A percentile compares a stretch with the other conserved stretches of the same genome.
Conservation (phyloP, 1,140 invertebrate genomes). For the Maniola jurtina region DNA sequence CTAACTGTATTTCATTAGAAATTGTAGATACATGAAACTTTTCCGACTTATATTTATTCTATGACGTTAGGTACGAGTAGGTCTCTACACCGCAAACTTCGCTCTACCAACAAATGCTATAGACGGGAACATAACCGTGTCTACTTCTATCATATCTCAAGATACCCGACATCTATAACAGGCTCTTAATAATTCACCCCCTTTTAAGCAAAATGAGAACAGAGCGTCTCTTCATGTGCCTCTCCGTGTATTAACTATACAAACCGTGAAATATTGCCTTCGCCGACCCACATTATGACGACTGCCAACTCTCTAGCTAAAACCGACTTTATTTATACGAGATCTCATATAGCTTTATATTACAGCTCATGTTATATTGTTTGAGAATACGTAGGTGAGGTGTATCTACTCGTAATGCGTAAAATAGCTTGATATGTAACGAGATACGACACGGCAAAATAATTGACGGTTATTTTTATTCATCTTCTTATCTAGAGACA, state of each 20-base stretch:
- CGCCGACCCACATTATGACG: slow-evolving; percentile 15
- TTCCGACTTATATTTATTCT: too few species aligned
- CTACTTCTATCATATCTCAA: slow-evolving; percentile 14
- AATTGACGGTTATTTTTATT: too few species aligned
- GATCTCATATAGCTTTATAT: not conserved
- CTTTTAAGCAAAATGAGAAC: slow-evolving; percentile 19
- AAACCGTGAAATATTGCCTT: slow-evolving; percentile 16
- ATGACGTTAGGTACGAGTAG: too few species aligned
- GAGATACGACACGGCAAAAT: not conserved
- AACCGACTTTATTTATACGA: slow-evolving; percentile 4
- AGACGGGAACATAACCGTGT: not conserved
- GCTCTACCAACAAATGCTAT: not conserved
- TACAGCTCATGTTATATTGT: not conserved
- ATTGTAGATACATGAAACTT: too few species aligned
- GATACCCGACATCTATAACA: slow-evolving; percentile 12
- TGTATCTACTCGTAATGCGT: not conserved
- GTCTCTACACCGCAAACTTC: not conserved
- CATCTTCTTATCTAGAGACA: too few species aligned
- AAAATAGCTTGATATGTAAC: not conserved
- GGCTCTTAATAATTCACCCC: slow-evolving; percentile 15
- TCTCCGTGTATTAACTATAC: slow-evolving; percentile 12
- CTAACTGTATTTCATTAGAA: too few species aligned
- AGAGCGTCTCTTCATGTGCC: slow-evolving; percentile 12
- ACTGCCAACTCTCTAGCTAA: slow-evolving; percentile 10
- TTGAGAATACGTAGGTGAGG: not conserved